Evolutionary conservation across 2,888 invertebrate genomes (phyloP).

Genomic region (Heliconius ethilla): DNA sequence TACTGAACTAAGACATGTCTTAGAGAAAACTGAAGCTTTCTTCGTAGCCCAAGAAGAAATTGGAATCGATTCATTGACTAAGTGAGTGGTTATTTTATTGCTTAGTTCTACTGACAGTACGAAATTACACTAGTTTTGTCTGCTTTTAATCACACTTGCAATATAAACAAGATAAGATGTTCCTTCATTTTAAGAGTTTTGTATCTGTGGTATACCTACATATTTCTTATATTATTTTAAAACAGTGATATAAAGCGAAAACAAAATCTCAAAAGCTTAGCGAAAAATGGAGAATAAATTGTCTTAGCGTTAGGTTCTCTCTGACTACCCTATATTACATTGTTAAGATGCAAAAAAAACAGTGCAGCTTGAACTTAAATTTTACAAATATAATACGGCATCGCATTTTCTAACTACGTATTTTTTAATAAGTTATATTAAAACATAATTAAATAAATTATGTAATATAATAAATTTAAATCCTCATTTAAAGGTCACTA

Average conservation of each 20-base stretch:
- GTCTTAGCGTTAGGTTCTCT: background rate
- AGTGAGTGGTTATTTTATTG: conserved; percentile 58
- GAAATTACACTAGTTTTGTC: background rate
- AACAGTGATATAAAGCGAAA: too few species aligned
- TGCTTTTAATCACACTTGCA: background rate
- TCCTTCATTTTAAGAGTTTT: background rate
- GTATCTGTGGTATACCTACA: background rate
- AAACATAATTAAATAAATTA: too few species aligned
- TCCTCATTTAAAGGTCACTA: conserved; percentile 63
- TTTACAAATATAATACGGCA: too few species aligned
- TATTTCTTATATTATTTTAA: background rate
- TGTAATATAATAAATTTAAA: background rate
- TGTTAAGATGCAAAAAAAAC: background rate
- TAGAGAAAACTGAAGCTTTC: conserved; percentile 95
- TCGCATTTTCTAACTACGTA: background rate
- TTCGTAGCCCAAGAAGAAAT: conserved; percentile 91
- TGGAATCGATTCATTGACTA: conserved; percentile 84
- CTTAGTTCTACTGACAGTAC: background rate
- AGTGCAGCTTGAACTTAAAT: background rate
- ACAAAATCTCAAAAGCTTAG: too few species aligned
- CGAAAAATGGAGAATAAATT: background rate
- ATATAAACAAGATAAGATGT: background rate
- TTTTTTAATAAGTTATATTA: too few species aligned
- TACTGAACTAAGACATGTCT: conserved; percentile 93
- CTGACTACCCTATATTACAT: background rate